A percentile compares a stretch with the other conserved stretches of the same genome.
Conservation (phyloP, 1,140 invertebrate genomes). For the Nasonia vitripennis region DNA sequence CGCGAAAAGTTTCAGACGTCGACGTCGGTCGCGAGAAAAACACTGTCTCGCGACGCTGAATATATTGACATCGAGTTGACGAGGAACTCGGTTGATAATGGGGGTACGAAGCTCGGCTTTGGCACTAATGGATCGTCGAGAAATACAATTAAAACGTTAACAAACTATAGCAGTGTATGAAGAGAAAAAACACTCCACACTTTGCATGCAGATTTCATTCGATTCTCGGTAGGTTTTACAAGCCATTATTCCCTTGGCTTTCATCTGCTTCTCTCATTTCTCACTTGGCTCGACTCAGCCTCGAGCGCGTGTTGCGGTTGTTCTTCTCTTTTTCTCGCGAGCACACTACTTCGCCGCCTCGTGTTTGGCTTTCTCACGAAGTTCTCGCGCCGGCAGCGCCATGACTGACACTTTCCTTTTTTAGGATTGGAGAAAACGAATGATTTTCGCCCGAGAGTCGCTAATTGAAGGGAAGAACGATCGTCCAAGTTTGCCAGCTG, state of each 20-base stretch:
- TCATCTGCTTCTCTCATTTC: conserved; percentile 7
- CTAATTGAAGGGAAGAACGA: conserved; percentile 29
- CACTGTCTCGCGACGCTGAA: too few species aligned
- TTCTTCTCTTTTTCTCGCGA: neutral
- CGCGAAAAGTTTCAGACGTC: neutral
- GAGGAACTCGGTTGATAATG: neutral
- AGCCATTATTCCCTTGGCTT: conserved; percentile 2
- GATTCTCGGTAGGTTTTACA: conserved; percentile 3
- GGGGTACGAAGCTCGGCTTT: neutral
- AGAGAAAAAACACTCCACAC: too few species aligned
- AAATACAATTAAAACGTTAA: neutral
- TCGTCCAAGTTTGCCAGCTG: neutral
- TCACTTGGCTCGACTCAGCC: neutral
- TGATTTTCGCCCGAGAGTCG: conserved; percentile 11
- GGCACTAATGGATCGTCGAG: neutral
- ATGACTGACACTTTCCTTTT: conserved; percentile 30
- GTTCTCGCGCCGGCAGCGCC: neutral
- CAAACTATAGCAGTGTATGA: neutral
- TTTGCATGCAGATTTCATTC: neutral
- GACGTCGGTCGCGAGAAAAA: neutral
- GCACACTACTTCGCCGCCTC: neutral
- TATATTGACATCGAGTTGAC: neutral
- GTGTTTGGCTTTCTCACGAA: conserved; percentile 34
- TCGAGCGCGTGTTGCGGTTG: neutral
- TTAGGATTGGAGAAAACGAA: neutral